A percentile compares a stretch with the other conserved stretches of the same genome.
These are phyloP conservation scores for Mythimna pallens DNA, from an alignment of 2,888 invertebrate genomes.

Conservation along the genomic window DNA sequence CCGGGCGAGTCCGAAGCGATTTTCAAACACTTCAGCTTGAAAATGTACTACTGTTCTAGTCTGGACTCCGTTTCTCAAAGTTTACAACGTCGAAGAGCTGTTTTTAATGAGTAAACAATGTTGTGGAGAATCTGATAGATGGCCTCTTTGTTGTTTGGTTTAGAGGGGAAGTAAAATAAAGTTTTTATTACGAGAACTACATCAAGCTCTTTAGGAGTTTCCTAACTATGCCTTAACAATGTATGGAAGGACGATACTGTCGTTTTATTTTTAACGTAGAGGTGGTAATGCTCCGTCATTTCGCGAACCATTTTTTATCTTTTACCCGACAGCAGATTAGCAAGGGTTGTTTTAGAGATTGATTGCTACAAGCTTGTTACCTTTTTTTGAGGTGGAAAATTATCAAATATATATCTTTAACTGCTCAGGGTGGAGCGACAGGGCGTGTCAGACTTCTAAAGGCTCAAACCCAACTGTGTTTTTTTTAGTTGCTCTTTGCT, in stretches of 20 bases:
- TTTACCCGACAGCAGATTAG: not conserved
- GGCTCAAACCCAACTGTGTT: too few species aligned
- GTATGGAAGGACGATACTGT: not conserved
- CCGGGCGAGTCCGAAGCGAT: slow-evolving; percentile 26
- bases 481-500: too few species aligned
- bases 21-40: slow-evolving; percentile 43
- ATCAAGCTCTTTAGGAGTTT: not conserved
- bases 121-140: not conserved
- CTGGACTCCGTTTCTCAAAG: slow-evolving; percentile 23
- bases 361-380: not conserved
- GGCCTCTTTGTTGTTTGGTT: slow-evolving; percentile 3
- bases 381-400: too few species aligned
- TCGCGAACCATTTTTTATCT: not conserved
- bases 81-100: slow-evolving; percentile 27
- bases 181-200: slow-evolving; percentile 12
- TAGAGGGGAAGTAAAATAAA: slow-evolving; percentile 9
- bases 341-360: not conserved
- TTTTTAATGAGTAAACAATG: slow-evolving; percentile 37
- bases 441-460: too few species aligned
- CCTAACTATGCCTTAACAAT: slow-evolving; percentile 3
- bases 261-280: not conserved
- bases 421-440: too few species aligned
- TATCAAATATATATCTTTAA: too few species aligned
- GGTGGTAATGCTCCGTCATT: not conserved
- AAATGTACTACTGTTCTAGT: slow-evolving; percentile 30